phyloP scores from a whole-genome alignment of 2,113 vertebrate genomes.

The Nerophis lumbriciformis region DNA sequence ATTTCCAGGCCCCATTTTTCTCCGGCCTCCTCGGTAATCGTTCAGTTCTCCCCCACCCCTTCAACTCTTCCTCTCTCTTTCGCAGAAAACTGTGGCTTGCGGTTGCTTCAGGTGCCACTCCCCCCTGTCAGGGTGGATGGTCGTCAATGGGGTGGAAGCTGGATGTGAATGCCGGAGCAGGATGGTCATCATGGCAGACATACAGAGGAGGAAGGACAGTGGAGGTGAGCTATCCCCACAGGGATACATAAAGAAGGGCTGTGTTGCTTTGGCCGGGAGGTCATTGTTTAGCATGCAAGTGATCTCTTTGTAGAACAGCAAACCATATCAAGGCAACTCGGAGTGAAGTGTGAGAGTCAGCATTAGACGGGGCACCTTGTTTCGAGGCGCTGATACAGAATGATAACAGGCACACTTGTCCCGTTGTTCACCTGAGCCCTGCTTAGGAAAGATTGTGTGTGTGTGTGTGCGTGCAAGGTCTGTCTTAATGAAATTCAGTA shows the following conservation, averaged over 20 bases:
- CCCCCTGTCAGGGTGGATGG: slow-evolving; percentile 35
- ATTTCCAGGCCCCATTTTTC: slow-evolving; percentile 53
- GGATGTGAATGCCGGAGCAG: slow-evolving; percentile 50
- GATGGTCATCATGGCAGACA: slow-evolving; percentile 49
- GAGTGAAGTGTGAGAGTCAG: slow-evolving; percentile 46
- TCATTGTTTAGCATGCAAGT: slow-evolving; percentile 64
- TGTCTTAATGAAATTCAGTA: slow-evolving; percentile 75
- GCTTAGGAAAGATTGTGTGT: slow-evolving; percentile 21
- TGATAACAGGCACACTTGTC: slow-evolving; percentile 36
- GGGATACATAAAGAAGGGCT: slow-evolving; percentile 53
- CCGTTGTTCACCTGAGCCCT: slow-evolving; percentile 36
- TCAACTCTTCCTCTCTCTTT: slow-evolving; percentile 22
- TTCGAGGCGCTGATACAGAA: slow-evolving; percentile 39
- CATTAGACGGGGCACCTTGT: slow-evolving; percentile 50
- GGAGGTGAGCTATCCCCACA: slow-evolving; percentile 59
- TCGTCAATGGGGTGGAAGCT: slow-evolving; percentile 23
- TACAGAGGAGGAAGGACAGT: slow-evolving; percentile 53
- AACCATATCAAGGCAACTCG: slow-evolving; percentile 48
- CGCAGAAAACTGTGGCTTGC: background rate
- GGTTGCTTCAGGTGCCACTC: slow-evolving; percentile 15
- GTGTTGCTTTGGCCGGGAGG: slow-evolving; percentile 52
- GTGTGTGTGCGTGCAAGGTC: slow-evolving; percentile 19
- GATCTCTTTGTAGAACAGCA: slow-evolving; percentile 33
- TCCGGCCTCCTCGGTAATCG: slow-evolving; percentile 6
- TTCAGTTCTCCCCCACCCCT: slow-evolving; percentile 18